Base-by-base conservation (phyloP, 2,888 invertebrate genomes). In the Eupithecia tripunctaria region DNA sequence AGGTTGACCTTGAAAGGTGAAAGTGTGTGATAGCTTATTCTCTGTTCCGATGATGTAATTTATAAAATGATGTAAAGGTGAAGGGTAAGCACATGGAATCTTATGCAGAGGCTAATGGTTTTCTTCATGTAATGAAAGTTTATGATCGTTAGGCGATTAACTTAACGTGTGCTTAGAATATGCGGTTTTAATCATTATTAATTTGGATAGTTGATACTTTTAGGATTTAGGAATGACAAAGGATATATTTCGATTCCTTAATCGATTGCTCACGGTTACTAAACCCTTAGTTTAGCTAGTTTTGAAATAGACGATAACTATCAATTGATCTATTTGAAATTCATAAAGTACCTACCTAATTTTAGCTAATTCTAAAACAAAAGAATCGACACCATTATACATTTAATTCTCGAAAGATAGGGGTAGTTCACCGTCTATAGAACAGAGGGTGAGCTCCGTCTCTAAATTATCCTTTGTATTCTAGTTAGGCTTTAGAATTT, bases 1-100 rank as follows among this genome's bases (percentile, higher is more conserved):
- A 56, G 62, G 51, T 64, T 70, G 69, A 70, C 75, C 76, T 72
- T 74, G 76, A 65, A 51, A 59, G n/a, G 75, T 73, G 75, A 78
- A 76, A 78, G 77, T 68, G 67, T 71, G 60, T 38, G 72, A 74
- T 71, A 71, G 66, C n/a, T 65, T 56, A 67, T 47, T 70, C 43
- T 69, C 43, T 65, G 70, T 69, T 62, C 68, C 25, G 56, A 25
- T 51, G 21, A 21, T 56, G 56, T 25, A 56, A 25, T 56, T 8
- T 56, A 25, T 56, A 25, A 25, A 38, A 68, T 66, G 43, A 67
- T 51, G 56, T 72, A 67, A 74, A 74, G 71, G 71, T 74, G 69
- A 72, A 74, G 74, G 74, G 64, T 25, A 38, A 15, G 36, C 21
- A 36, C 38, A 25, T 15, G 29, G 29, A 6, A 5, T 41, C 25